Evolutionary conservation across 2,797 vertebrate species (phyloP), one percentile per base, ranked within the genome.

Genomic region (Lindbergichthys nudifrons): DNA sequence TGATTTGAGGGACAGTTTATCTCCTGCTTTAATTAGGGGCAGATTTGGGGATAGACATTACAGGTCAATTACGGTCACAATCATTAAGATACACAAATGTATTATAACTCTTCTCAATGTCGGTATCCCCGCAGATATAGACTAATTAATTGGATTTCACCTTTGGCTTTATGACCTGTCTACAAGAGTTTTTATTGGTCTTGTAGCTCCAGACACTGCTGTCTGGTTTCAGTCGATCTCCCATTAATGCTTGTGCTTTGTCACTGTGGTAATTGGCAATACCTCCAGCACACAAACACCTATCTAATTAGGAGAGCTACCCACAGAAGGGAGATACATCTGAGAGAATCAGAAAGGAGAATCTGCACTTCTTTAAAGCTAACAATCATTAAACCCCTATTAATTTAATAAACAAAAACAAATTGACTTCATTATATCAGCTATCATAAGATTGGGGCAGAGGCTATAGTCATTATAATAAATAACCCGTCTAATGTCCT

Each of bases 91-190:
- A 62, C 63, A 80, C 68, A 73, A 81, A 84, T 86, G 70, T 75
- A 69, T 74, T 69, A 61, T 89, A 80, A 87, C 78, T 87, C 65
- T 75, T 70, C 76, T 82, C 77, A 60, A 73, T 60, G 77, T 66
- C 32, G 30, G 82, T 84, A 84, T 92, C 77, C 78, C 7, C 50
- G 66, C 61, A 19, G 8, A 70, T 84, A 65, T 51, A 64, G 57
- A 76, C 82, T 82, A 73, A 89, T 87, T 88, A 88, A 93, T 90
- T 83, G 82, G 80, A 87, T 87, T 91, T 89, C 83, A 85, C 87
- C 86, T 87, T 86, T 88, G 81, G 62, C 80, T 88, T 85, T 88
- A 83, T 88, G 76, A 85, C 81, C 87, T 76, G 63, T 80, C 81
- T 57, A 64, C 78, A 73, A 71, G 58, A 64, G 79, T 54, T 87